Conservation (phyloP, 2,797 vertebrate species). For the Valencia hispanica region DNA sequence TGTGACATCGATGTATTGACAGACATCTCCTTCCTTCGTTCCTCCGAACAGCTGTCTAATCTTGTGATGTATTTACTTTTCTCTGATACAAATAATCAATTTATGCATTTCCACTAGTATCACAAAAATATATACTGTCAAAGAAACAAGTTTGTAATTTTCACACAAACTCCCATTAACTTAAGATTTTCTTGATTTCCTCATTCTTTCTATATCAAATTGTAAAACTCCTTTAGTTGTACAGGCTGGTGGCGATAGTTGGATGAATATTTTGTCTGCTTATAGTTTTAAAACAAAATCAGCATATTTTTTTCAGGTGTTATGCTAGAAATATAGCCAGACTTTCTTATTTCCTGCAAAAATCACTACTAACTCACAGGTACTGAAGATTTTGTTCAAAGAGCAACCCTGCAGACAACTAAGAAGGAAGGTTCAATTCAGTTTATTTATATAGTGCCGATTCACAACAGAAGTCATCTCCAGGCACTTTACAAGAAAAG, state of each 20-base stretch:
- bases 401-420: background rate
- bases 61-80: too few species aligned
- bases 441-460: too few species aligned
- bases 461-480: too few species aligned
- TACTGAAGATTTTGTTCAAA: background rate
- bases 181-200: background rate
- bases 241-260: background rate
- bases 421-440: too few species aligned
- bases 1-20: conserved; percentile 49
- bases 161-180: background rate
- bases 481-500: too few species aligned
- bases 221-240: background rate
- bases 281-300: background rate
- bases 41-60: too few species aligned
- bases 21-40: conserved; percentile 24
- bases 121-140: background rate
- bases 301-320: background rate
- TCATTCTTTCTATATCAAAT: background rate
- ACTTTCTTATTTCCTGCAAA: background rate
- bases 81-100: background rate
- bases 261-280: background rate
- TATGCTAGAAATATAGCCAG: background rate
- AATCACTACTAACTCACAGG: background rate
- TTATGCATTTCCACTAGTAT: background rate
- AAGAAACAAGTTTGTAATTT: background rate